Base-by-base conservation (phyloP, 53 echinoderm and acorn worm genomes). In the Mesocentrotus franciscanus region DNA sequence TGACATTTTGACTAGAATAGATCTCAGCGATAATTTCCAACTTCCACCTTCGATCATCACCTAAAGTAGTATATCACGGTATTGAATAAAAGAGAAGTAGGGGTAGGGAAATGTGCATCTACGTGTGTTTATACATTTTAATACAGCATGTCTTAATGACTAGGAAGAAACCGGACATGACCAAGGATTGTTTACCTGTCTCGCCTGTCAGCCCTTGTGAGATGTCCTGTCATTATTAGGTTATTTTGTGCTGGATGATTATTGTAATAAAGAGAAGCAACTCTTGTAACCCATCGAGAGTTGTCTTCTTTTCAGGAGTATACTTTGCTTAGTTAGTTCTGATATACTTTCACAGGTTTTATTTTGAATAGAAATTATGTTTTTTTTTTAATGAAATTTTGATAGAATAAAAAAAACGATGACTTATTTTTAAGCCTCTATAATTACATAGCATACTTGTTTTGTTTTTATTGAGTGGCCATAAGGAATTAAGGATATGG, bases 1-100 rank as follows among this genome's bases (percentile, higher is more conserved):
- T 90, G 90, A 90, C 60, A 60, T 90, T 90, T 89, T 61, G 62
- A 60, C 61, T 16, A 32, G 26, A 90, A 60, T 61, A 90, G 90
- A 90, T 90, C 30, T 61, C 61, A 32, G 10, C 26, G 61, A 90
- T 90, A 90, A 61, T 61, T 13, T 90, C 62, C 32, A 32, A 90
- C 18, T 90, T 90, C 90, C 90, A 26, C 27, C 75, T 75, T 11
- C 27, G 27, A 75, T 29, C 75, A 75, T 27, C 64, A 20, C 64
- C 20, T 18, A 64, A 64, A 34, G 78, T 35, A 34, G 32, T 78
- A 78, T 34, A 34, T 78, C 4, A 13, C 14, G 34, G 32, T 78
- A 34, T 78, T 13, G 85, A 26, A 22, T 85, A 26, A 56, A 17
- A 85, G 18, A 56, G 10, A 35, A 85, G 12, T 75, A 30, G 27